Evolutionary conservation across 1,140 invertebrate species (phyloP).

Genomic region (Cecropterus lyciades): DNA sequence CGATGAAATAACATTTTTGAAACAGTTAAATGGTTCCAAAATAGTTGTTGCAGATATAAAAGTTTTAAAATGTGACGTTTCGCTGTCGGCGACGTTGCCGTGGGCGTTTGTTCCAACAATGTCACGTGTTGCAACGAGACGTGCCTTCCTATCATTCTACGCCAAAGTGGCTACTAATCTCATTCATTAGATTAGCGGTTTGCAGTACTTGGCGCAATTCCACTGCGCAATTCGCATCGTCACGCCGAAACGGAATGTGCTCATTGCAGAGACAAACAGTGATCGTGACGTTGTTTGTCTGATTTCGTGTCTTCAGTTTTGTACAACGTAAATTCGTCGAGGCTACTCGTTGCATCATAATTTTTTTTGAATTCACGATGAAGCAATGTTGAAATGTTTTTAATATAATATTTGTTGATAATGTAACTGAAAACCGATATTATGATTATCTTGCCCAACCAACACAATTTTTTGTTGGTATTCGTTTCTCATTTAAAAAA

Average conservation of each 20-base stretch:
- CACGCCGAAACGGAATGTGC: slow-evolving; percentile 19
- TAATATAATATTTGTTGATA: not conserved
- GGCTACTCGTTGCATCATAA: slow-evolving; percentile 2
- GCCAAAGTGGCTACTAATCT: slow-evolving; percentile 16
- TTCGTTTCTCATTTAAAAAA: not conserved
- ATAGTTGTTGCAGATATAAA: slow-evolving; percentile 24
- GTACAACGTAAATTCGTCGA: slow-evolving; percentile 9
- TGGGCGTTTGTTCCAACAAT: slow-evolving; percentile 33
- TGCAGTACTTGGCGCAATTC: not conserved
- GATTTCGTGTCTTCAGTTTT: slow-evolving; percentile 18
- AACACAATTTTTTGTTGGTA: not conserved
- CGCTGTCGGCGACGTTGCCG: slow-evolving; percentile 17
- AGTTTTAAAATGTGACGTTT: slow-evolving; percentile 33
- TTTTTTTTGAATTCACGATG: slow-evolving; percentile 2
- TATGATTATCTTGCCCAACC: not conserved
- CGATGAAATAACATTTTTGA: slow-evolving; percentile 24
- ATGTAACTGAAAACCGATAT: not conserved
- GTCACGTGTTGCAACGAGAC: slow-evolving; percentile 30
- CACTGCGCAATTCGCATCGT: slow-evolving; percentile 28
- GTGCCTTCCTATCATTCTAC: slow-evolving; percentile 18
- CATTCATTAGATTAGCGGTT: slow-evolving; percentile 11
- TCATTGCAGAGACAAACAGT: slow-evolving; percentile 9
- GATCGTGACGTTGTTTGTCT: slow-evolving; percentile 31
- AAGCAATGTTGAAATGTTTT: slow-evolving; percentile 2
- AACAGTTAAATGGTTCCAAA: slow-evolving; percentile 19